Base-by-base conservation (phyloP, 2,797 vertebrate species). In the Phrynocephalus vlangalii region DNA sequence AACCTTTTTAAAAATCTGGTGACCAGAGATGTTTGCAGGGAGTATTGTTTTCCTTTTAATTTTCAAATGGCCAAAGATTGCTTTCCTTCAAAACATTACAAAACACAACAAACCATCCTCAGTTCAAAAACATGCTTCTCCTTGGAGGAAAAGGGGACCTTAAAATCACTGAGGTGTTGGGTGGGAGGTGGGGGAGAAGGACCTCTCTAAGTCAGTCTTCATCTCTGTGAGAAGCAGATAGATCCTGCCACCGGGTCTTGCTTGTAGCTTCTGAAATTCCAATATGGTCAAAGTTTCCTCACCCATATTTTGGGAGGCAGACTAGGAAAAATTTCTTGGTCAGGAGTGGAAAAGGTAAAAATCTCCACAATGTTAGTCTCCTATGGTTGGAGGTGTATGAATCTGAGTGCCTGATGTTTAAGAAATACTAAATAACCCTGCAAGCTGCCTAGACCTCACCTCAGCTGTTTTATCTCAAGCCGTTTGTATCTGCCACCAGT, bases 211-310 rank as follows among this genome's bases (percentile, higher is more conserved):
- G 10, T 2, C 66, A 88, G 91, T 28, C 73, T 13, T 90, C 50
- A 89, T 82, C 44, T 60, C 73, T 91, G 76, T 26, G 77, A 87
- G 89, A 95, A 91, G 88, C 90, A 93, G 89, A 79, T 33, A 76
- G 86, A 92, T 93, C 94, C 94, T 96, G 92, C 95, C 91, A 89
- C 82, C n/a, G 84, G 92, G 86, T 91, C 94, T 95, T 94, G 92
- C 89, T 94, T 87, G 26, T 67, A 91, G 91, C 93, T 83, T 95
- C 89, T 94, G 7, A 88, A 88, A 79, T 93, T 87, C 94, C 94
- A 85, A 83, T 93, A 77, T 3, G 78, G 92, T 95, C 94, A 93
- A 92, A 94, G 92, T 94, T 96, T 96, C 88, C 93, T 94, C 86
- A 91, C 95, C 92, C 86, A 88, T 60, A 0, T 91, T 67, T 66